Evolutionary conservation across 2,888 invertebrate species (phyloP).

Genomic region (Drosophila affinis): DNA sequence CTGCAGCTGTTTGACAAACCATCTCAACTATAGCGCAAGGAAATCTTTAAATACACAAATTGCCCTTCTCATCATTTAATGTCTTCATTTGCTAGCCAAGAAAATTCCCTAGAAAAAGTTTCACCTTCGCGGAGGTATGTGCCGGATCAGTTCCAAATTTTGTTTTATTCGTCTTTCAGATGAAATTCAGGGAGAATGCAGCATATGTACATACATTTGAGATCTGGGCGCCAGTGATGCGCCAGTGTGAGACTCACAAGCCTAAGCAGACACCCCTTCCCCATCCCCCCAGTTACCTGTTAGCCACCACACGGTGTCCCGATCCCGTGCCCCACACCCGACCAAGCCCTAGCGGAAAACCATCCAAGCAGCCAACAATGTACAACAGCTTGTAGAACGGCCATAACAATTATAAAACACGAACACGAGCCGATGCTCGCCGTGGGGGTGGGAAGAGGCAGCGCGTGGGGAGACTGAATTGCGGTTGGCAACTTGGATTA

Average conservation of each 20-base stretch:
- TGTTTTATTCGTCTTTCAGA: constrained; percentile 18
- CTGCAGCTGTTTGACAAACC: no score
- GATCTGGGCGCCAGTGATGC: constrained; percentile 28
- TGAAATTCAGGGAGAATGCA: constrained; percentile 18
- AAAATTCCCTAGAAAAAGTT: constrained; percentile 14
- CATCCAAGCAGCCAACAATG: constrained; percentile 32
- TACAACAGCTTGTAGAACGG: constrained; percentile 48
- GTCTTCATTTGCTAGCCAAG: no score
- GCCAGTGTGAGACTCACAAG: constrained; percentile 41
- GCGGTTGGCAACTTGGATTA: constrained; percentile 46
- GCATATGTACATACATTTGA: constrained; percentile 11
- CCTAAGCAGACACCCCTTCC: constrained; percentile 17
- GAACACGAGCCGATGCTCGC: constrained; percentile 20
- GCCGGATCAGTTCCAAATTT: constrained; percentile 7
- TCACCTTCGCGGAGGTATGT: background rate
- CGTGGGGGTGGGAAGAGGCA: constrained; percentile 4
- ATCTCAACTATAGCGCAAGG: no score
- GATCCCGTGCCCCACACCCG: background rate
- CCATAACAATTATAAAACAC: constrained; percentile 46
- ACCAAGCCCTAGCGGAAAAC: constrained; percentile 11
- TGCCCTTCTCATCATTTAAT: no score
- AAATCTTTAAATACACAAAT: no score
- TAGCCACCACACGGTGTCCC: background rate
- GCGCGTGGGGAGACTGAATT: constrained; percentile 29
- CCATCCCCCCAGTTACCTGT: constrained; percentile 6